Evolutionary conservation across 2,113 vertebrate genomes (phyloP).

Genomic region (Leptobrachium leishanense): DNA sequence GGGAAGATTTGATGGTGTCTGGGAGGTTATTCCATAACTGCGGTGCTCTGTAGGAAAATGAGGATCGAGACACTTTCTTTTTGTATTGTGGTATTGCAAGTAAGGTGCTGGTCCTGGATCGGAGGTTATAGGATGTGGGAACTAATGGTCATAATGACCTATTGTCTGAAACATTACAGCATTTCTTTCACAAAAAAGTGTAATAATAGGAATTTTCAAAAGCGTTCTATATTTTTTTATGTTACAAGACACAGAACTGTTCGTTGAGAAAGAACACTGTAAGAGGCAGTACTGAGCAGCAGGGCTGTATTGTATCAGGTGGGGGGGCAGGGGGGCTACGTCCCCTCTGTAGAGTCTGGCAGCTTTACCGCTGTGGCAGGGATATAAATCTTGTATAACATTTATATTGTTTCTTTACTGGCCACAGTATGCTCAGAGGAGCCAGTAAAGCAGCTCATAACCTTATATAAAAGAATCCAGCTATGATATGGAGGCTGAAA

Average conservation of each 20-base stretch:
- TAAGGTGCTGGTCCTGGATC: no score
- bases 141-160: no score
- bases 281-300: not conserved
- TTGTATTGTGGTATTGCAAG: no score
- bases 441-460: slow-evolving; percentile 49
- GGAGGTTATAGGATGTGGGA: no score
- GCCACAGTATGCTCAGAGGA: slow-evolving; percentile 42
- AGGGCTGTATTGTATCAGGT: slow-evolving; percentile 24
- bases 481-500: slow-evolving; percentile 49
- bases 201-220: slow-evolving; percentile 9
- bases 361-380: slow-evolving; percentile 40
- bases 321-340: not conserved
- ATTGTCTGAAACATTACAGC: no score
- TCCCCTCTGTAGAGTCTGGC: slow-evolving; percentile 33
- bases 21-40: no score
- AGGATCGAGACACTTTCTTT: no score
- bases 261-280: not conserved
- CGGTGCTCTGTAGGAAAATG: no score
- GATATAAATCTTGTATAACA: slow-evolving; percentile 49
- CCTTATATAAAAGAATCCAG: slow-evolving; percentile 48
- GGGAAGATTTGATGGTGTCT: no score
- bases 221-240: no score
- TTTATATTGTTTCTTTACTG: slow-evolving; percentile 50
- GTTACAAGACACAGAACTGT: no score
- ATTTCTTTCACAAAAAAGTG: not conserved